A percentile compares a stretch with the other conserved stretches of the same genome.
Evolutionary conservation across 2,113 vertebrate species (phyloP).

Genomic region (Dromiciops gliroides): DNA sequence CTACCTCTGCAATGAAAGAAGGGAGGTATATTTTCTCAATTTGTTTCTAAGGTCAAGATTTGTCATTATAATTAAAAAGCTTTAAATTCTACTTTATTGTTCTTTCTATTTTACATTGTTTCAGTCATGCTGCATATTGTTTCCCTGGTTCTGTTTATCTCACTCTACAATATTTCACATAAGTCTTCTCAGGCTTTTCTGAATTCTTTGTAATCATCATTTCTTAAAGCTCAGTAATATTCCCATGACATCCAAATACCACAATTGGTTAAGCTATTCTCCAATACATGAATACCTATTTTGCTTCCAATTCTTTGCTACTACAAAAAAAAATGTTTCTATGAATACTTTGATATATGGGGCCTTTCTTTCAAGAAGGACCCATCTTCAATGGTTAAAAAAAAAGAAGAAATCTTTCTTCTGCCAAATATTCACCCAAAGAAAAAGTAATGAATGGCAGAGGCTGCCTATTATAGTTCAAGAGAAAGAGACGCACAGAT

Average conservation of each 20-base stretch:
- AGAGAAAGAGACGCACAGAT: constrained; percentile 66
- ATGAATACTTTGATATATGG: background rate
- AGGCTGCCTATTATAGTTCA: constrained; percentile 43
- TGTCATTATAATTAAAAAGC: background rate
- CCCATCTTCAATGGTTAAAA: background rate
- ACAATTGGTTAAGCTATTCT: background rate
- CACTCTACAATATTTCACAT: background rate
- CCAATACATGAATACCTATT: background rate
- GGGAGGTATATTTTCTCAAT: background rate
- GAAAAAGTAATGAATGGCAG: constrained; percentile 19
- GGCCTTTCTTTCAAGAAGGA: background rate
- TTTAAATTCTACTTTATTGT: background rate
- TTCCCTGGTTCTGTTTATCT: background rate
- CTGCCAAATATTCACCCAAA: background rate
- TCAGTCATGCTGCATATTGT: background rate
- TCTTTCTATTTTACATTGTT: background rate
- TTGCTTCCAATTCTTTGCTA: background rate
- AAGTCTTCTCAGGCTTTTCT: background rate
- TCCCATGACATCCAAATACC: background rate
- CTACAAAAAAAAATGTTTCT: background rate
- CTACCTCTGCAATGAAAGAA: background rate
- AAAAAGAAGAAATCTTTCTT: background rate
- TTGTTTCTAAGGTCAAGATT: background rate
- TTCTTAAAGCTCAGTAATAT: background rate
- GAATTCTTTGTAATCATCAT: background rate